These are phyloP conservation scores for Mya arenaria DNA, from an alignment of 1,140 invertebrate species.

Conservation along the genomic window DNA sequence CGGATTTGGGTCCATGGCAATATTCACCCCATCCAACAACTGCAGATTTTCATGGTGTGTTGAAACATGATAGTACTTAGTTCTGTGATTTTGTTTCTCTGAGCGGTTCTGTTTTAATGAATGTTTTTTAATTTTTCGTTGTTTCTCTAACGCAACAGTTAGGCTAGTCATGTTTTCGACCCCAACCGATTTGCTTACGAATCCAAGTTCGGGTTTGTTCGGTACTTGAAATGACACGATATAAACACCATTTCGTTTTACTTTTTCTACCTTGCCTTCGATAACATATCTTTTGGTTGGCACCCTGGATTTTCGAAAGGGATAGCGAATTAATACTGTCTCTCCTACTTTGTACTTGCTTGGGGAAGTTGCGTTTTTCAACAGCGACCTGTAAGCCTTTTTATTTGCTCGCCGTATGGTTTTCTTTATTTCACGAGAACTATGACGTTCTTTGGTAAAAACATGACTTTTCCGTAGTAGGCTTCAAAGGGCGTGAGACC, in stretches of 20 bases:
- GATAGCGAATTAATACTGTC: background rate
- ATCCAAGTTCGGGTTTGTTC: conserved; percentile 16
- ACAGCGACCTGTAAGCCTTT: background rate
- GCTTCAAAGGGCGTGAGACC: conserved; percentile 7
- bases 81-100: background rate
- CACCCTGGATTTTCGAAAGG: conserved; percentile 18
- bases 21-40: background rate
- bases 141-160: background rate
- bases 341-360: background rate
- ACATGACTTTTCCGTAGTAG: background rate
- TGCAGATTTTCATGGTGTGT: background rate
- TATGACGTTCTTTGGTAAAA: background rate
- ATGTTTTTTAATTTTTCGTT: background rate
- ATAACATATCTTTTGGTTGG: conserved; percentile 23
- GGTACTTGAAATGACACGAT: background rate
- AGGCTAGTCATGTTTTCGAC: background rate
- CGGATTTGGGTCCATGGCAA: background rate
- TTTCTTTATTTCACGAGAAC: background rate
- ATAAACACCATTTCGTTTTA: background rate
- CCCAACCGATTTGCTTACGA: conserved; percentile 23
- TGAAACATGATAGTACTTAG: background rate
- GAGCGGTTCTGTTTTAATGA: background rate
- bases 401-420: background rate
- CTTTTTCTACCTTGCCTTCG: background rate
- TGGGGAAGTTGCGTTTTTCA: background rate